These are phyloP conservation scores for Cyclopterus lumpus DNA, from an alignment of 2,797 vertebrate genomes.

Conservation along the genomic window DNA sequence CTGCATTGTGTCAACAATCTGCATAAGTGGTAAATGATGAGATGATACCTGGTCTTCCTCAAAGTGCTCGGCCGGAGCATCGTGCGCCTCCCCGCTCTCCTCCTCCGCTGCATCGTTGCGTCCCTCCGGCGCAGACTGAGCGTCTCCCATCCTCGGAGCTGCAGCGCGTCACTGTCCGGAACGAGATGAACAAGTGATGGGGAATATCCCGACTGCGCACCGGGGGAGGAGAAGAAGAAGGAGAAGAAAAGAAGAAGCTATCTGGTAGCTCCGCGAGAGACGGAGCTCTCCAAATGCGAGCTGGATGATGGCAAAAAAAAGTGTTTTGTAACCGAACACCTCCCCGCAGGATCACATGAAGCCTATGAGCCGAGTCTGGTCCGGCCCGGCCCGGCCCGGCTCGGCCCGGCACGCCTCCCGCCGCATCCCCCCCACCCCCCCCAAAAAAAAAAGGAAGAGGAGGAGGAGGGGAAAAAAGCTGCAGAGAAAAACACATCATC, in stretches of 20 bases:
- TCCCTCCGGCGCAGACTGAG: slow-evolving; percentile 84
- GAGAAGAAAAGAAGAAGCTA: not conserved
- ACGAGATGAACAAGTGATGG: slow-evolving; percentile 19
- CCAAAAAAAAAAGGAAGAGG: slow-evolving; percentile 1
- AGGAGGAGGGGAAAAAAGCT: slow-evolving; percentile 7
- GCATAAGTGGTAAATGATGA: not conserved
- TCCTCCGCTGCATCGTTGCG: slow-evolving; percentile 57
- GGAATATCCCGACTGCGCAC: slow-evolving; percentile 42
- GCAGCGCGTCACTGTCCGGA: slow-evolving; percentile 53
- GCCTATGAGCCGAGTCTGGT: slow-evolving; percentile 54
- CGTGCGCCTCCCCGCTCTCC: slow-evolving; percentile 63
- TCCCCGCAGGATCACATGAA: slow-evolving; percentile 88
- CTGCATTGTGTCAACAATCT: not conserved
- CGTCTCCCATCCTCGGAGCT: slow-evolving; percentile 85
- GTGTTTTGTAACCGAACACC: slow-evolving; percentile 81
- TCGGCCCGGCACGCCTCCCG: slow-evolving; percentile 72
- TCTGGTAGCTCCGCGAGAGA: slow-evolving; percentile 38
- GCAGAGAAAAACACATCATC: slow-evolving; percentile 35
- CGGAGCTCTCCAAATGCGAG: slow-evolving; percentile 74
- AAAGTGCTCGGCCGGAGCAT: slow-evolving; percentile 42
- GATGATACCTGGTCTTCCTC: slow-evolving; percentile 69
- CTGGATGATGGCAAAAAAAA: slow-evolving; percentile 66
- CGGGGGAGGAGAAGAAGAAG: not conserved
- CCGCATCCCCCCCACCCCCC: too few species aligned
- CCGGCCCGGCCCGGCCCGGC: slow-evolving; percentile 28